Evolutionary conservation across 2,888 invertebrate genomes (phyloP).

Genomic region (Synanthedon tipuliformis): DNA sequence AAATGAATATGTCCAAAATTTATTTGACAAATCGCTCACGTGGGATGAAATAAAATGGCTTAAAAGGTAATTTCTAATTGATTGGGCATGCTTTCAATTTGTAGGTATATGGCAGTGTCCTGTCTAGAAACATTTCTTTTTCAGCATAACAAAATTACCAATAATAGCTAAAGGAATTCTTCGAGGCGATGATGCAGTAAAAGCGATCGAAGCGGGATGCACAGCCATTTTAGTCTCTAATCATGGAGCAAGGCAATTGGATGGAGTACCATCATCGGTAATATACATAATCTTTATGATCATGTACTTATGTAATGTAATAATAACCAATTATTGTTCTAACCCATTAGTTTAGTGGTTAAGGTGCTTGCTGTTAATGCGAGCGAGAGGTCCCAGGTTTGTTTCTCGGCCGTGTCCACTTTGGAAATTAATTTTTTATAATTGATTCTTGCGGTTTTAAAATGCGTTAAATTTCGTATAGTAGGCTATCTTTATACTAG

Average conservation of each 20-base stretch:
- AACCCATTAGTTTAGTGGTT: too few relatives aligned
- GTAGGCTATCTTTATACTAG: too few relatives aligned
- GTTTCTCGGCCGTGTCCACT: too few relatives aligned
- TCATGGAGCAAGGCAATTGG: slow-evolving; percentile 92
- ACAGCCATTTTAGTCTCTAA: slow-evolving; percentile 90
- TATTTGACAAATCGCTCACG: slow-evolving; percentile 84
- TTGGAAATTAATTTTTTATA: too few relatives aligned
- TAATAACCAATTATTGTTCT: neutral
- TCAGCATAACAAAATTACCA: slow-evolving; percentile 79
- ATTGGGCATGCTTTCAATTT: neutral
- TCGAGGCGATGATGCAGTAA: slow-evolving; percentile 85
- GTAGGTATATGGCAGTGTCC: too few relatives aligned
- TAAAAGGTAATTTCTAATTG: slow-evolving; percentile 60
- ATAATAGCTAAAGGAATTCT: slow-evolving; percentile 89
- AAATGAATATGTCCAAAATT: slow-evolving; percentile 78
- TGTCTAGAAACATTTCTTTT: slow-evolving; percentile 7
- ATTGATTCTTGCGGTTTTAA: too few relatives aligned
- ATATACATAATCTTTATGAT: slow-evolving; percentile 4
- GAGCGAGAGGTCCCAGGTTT: too few relatives aligned
- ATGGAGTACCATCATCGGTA: slow-evolving; percentile 86
- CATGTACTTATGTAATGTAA: too few relatives aligned
- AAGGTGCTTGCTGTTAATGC: too few relatives aligned
- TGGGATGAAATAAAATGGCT: slow-evolving; percentile 94
- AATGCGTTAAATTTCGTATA: too few relatives aligned
- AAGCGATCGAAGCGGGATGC: slow-evolving; percentile 80